Evolutionary conservation across 2,113 vertebrate genomes (phyloP).

Genomic region (Bambusicola thoracicus): DNA sequence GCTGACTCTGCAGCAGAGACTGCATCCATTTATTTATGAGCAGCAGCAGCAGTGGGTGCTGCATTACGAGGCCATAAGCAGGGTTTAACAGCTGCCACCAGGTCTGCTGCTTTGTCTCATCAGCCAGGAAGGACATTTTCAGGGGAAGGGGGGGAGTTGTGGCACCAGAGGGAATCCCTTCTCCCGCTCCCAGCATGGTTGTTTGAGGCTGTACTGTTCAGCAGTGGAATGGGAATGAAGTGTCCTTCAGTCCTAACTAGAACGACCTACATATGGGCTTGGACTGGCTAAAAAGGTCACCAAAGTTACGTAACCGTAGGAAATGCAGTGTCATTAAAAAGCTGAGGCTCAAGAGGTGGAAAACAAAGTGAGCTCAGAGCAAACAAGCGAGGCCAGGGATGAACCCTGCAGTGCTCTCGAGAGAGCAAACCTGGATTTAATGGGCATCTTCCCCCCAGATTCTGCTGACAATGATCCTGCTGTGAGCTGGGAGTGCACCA

Average conservation of each 20-base stretch:
- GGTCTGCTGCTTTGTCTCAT: background rate
- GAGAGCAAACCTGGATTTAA: background rate
- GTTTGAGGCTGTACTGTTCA: background rate
- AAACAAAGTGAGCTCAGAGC: background rate
- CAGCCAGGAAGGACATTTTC: background rate
- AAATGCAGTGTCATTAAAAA: accelerated
- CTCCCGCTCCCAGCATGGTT: background rate
- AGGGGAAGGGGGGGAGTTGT: background rate
- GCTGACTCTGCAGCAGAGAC: background rate
- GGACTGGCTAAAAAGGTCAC: background rate
- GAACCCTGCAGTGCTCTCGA: background rate
- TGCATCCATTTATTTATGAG: background rate
- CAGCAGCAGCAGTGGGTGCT: background rate
- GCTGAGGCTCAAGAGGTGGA: background rate
- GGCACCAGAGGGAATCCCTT: background rate
- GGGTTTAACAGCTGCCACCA: background rate
- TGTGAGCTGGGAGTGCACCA: accelerated
- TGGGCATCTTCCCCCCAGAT: background rate
- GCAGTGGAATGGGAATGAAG: background rate
- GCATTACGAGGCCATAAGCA: background rate
- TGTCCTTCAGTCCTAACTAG: background rate
- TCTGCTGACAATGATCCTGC: accelerated
- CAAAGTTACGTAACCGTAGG: background rate
- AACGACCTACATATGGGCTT: background rate
- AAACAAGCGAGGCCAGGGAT: accelerated